phyloP scores from a whole-genome alignment of 2,888 invertebrate genomes.

The Bellardia bayeri region DNA sequence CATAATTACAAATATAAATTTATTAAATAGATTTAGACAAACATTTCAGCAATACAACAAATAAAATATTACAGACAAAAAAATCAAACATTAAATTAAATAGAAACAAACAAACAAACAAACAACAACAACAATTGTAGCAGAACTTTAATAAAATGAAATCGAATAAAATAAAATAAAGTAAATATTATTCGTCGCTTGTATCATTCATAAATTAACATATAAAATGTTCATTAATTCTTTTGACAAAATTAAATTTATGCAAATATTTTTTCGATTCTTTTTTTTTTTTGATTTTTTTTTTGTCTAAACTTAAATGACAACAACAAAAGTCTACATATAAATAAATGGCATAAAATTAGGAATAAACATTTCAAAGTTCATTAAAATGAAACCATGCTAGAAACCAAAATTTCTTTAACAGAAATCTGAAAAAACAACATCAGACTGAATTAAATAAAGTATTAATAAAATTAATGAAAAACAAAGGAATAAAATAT shows the following conservation, averaged over 20 bases:
- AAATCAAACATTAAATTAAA: slow-evolving; percentile 21
- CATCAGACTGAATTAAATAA: slow-evolving; percentile 33
- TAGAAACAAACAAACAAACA: slow-evolving; percentile 54
- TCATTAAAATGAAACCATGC: slow-evolving; percentile 63
- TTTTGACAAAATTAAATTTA: slow-evolving; percentile 72
- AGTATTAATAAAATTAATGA: slow-evolving; percentile 51
- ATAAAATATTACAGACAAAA: slow-evolving; percentile 14
- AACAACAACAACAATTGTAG: slow-evolving; percentile 30
- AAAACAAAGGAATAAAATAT: slow-evolving; percentile 37
- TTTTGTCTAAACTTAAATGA: slow-evolving; percentile 25
- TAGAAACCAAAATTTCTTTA: slow-evolving; percentile 47
- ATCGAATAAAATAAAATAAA: slow-evolving; percentile 48
- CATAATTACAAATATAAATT: slow-evolving; percentile 42
- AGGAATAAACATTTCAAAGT: slow-evolving; percentile 57
- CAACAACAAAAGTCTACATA: slow-evolving; percentile 14
- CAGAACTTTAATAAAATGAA: slow-evolving; percentile 45
- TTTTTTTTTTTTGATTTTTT: slow-evolving; percentile 36
- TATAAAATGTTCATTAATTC: slow-evolving; percentile 73
- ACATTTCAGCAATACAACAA: slow-evolving; percentile 3
- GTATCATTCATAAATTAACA: slow-evolving; percentile 68
- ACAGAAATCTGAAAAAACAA: neutral
- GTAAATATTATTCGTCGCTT: slow-evolving; percentile 35
- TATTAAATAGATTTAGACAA: slow-evolving; percentile 6
- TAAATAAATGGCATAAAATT: slow-evolving; percentile 54
- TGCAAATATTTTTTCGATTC: slow-evolving; percentile 64